A percentile compares a stretch with the other conserved stretches of the same genome.
phyloP scores from a whole-genome alignment of 2,888 invertebrate genomes.

The Leucophenga montana region DNA sequence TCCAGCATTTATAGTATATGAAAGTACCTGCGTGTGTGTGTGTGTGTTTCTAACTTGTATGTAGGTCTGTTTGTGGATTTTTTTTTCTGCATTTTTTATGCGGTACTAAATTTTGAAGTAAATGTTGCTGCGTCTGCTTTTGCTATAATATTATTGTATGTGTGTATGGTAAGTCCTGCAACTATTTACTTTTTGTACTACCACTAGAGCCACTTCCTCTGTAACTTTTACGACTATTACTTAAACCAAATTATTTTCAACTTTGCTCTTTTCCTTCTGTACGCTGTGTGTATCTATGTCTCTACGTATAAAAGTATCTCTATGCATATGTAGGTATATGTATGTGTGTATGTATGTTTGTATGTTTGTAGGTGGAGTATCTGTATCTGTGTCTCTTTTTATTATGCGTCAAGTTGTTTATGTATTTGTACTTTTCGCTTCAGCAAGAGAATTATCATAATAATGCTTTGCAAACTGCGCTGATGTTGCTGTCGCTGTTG shows the following conservation, averaged over 20 bases:
- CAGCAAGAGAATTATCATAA: conserved; percentile 14
- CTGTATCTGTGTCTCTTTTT: conserved; percentile 24
- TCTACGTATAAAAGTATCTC: not conserved
- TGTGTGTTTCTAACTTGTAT: conserved; percentile 27
- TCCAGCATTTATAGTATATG: conserved; percentile 35
- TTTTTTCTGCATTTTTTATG: conserved; percentile 47
- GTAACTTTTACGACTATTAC: not conserved
- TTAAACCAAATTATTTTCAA: conserved; percentile 8
- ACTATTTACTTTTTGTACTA: too few relatives aligned
- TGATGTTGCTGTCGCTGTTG: not conserved
- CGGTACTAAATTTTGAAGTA: conserved; percentile 50
- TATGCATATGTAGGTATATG: conserved; percentile 32
- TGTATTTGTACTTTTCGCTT: conserved; percentile 78
- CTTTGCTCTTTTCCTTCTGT: not conserved
- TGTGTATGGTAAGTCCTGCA: too few relatives aligned
- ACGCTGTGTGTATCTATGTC: not conserved
- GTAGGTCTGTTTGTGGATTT: conserved; percentile 13
- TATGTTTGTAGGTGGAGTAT: conserved; percentile 20
- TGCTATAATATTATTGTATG: too few relatives aligned
- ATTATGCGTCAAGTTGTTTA: conserved; percentile 36
- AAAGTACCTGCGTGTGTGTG: conserved; percentile 41
- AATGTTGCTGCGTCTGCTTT: not conserved
- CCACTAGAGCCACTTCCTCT: not conserved
- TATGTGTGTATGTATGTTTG: conserved; percentile 1
- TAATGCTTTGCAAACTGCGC: conserved; percentile 11